A percentile compares a stretch with the other conserved stretches of the same genome.
Conservation (phyloP, 2,888 invertebrate species). For the Pyrrhosoma nymphula region DNA sequence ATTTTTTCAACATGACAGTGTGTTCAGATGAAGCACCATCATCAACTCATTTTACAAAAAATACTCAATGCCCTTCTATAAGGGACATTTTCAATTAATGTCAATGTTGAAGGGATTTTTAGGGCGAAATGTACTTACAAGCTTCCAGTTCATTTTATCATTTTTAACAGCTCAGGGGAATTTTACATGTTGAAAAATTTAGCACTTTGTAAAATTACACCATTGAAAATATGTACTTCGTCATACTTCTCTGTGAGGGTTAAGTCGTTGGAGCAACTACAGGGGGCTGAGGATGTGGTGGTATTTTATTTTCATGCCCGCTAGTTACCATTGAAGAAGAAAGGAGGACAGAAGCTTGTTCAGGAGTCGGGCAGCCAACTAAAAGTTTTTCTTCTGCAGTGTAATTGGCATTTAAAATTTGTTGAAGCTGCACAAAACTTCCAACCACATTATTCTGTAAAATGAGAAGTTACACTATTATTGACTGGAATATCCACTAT, state of each 20-base stretch:
- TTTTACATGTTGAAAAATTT: not conserved
- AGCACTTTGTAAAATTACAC: not conserved
- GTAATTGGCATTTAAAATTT: conserved; percentile 87
- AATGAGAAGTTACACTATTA: not conserved
- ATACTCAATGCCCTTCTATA: not conserved
- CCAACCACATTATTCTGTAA: conserved; percentile 92
- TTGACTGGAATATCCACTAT: too few species aligned
- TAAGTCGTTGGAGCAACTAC: not conserved
- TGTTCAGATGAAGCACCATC: not conserved
- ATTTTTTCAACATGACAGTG: not conserved
- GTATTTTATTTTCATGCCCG: conserved; percentile 27
- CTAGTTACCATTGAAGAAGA: conserved; percentile 86
- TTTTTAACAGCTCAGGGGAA: not conserved
- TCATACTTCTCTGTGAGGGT: not conserved
- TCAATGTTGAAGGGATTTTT: not conserved
- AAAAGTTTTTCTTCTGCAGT: conserved; percentile 89
- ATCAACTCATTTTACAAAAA: conserved; percentile 37
- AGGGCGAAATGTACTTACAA: not conserved
- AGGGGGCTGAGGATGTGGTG: not conserved
- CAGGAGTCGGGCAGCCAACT: conserved; percentile 94
- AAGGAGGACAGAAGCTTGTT: conserved; percentile 94
- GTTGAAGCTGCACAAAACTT: conserved; percentile 91
- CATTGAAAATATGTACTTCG: not conserved
- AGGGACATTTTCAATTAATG: not conserved
- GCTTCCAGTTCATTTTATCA: not conserved